phyloP scores from a whole-genome alignment of 2,113 vertebrate genomes.

The Zosterops borbonicus region DNA sequence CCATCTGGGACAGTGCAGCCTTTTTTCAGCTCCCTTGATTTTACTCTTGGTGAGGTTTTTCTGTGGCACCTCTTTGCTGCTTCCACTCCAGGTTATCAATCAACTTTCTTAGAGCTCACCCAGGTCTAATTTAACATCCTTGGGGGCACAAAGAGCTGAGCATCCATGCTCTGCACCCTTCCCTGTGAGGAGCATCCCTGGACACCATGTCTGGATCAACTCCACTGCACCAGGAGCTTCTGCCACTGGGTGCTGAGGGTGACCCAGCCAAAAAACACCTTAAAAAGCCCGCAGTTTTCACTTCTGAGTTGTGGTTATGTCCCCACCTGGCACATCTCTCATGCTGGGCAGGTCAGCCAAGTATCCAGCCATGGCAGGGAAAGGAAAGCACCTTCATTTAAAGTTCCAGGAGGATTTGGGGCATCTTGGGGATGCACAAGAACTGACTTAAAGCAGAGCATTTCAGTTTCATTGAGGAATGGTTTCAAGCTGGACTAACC shows the following conservation, averaged over 20 bases:
- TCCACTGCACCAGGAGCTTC: neutral
- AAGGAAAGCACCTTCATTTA: neutral
- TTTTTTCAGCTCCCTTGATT: neutral
- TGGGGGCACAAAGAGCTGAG: neutral
- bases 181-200: neutral
- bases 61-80: neutral
- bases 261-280: neutral
- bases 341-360: neutral
- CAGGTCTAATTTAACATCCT: neutral
- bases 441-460: neutral
- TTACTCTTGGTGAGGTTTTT: neutral
- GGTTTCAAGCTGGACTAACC: neutral
- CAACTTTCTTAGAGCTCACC: neutral
- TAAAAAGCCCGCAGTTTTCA: neutral
- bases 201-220: no score
- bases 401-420: neutral
- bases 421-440: accelerated
- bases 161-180: neutral
- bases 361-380: neutral
- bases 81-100: neutral
- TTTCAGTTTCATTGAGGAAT: neutral
- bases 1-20: neutral
- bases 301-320: neutral
- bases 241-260: neutral
- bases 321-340: neutral